Evolutionary conservation across 1,140 invertebrate species (phyloP).

Genomic region (Bombyx mori): ASM3026992v2 NC_085110.1:7296001-7296500

Average conservation of each 20-base stretch:
- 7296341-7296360: slow-evolving; percentile 27
- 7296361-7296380: slow-evolving; percentile 38
- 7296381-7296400: slow-evolving; percentile 44
- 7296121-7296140: slow-evolving; percentile 53
- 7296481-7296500: background rate
- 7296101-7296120: slow-evolving; percentile 33
- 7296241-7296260: slow-evolving; percentile 43
- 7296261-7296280: slow-evolving; percentile 40
- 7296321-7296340: slow-evolving; percentile 46
- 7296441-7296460: slow-evolving; percentile 5
- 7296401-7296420: slow-evolving; percentile 43
- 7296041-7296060: slow-evolving; percentile 54
- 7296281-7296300: slow-evolving; percentile 42
- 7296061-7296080: slow-evolving; percentile 44
- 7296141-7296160: slow-evolving; percentile 58
- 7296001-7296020: slow-evolving; percentile 42
- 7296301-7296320: slow-evolving; percentile 25
- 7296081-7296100: slow-evolving; percentile 43
- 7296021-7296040: slow-evolving; percentile 47
- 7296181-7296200: slow-evolving; percentile 49
- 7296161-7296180: slow-evolving; percentile 42
- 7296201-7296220: slow-evolving; percentile 34
- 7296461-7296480: background rate
- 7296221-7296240: slow-evolving; percentile 35
- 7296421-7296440: slow-evolving; percentile 18